A percentile compares a stretch with the other conserved stretches of the same genome.
Conservation (phyloP, 2,113 vertebrate genomes). For the Talpa occidentalis region DNA sequence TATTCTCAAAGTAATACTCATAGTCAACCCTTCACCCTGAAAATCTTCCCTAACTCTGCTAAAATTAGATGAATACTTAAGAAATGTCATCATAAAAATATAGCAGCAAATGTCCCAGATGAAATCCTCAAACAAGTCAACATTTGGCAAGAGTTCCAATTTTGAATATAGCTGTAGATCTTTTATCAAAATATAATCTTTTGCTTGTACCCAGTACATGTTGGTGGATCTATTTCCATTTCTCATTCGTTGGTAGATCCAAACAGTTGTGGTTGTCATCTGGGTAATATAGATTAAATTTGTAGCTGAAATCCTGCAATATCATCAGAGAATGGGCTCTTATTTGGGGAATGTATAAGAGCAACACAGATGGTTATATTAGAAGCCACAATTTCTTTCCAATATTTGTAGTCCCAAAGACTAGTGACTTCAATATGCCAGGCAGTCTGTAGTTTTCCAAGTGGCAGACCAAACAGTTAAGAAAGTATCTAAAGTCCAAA, state of each 20-base stretch:
- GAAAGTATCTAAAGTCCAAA: background rate
- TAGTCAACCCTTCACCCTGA: fast-evolving
- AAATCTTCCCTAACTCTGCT: background rate
- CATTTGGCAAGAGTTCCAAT: background rate
- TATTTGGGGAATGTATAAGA: background rate
- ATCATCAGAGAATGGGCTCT: background rate
- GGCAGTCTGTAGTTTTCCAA: background rate
- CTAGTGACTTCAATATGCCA: background rate
- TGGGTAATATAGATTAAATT: background rate
- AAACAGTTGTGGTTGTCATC: background rate
- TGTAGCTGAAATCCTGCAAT: background rate
- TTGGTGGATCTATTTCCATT: background rate
- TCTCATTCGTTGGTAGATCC: background rate
- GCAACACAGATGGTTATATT: background rate
- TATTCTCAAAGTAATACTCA: background rate
- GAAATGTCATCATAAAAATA: background rate
- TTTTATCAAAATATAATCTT: background rate
- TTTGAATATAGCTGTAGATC: background rate
- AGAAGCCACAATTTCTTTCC: background rate
- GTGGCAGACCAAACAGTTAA: background rate
- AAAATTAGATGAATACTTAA: background rate
- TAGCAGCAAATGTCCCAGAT: background rate
- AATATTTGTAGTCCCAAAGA: background rate
- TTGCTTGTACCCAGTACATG: background rate
- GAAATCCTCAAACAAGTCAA: background rate